Conservation (phyloP, 2,888 invertebrate genomes). For the Thereva unica region DNA sequence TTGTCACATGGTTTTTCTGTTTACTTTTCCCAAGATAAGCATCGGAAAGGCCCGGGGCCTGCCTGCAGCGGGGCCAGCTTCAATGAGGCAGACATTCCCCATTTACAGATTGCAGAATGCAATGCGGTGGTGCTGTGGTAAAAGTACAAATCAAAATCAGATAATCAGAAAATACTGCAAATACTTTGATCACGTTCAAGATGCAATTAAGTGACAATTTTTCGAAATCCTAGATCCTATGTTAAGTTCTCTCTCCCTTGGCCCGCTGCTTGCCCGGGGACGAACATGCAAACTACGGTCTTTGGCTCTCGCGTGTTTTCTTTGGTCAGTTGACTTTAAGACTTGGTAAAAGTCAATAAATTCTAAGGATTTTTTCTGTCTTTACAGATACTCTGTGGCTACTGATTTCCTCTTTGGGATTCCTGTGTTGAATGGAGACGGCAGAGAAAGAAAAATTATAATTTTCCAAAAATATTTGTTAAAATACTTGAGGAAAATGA, state of each 20-base stretch:
- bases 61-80: conserved; percentile 1
- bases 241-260: conserved; percentile 11
- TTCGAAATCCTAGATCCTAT: conserved; percentile 36
- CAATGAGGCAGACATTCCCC: not conserved
- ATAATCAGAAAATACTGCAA: conserved; percentile 46
- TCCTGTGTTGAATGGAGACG: no score
- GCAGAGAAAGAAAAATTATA: no score
- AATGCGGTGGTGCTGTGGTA: conserved; percentile 23
- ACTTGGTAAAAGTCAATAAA: no score
- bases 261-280: conserved; percentile 3
- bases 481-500: no score
- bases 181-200: conserved; percentile 56
- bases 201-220: conserved; percentile 57
- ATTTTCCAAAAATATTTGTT: no score
- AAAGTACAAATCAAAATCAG: conserved; percentile 46
- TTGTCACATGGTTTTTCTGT: conserved; percentile 24
- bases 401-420: no score
- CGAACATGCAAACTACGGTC: conserved; percentile 13
- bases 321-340: conserved; percentile 17
- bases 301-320: conserved; percentile 14
- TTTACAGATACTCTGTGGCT: no score
- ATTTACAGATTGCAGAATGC: conserved; percentile 2
- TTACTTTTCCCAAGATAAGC: conserved; percentile 31
- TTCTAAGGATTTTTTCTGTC: no score
- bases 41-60: conserved; percentile 11